Percentiles rank a stretch among this genome's conserved stretches.
phyloP scores from a whole-genome alignment of 64 coral and sea anemone genomes.

The Stylophora pistillata region DNA sequence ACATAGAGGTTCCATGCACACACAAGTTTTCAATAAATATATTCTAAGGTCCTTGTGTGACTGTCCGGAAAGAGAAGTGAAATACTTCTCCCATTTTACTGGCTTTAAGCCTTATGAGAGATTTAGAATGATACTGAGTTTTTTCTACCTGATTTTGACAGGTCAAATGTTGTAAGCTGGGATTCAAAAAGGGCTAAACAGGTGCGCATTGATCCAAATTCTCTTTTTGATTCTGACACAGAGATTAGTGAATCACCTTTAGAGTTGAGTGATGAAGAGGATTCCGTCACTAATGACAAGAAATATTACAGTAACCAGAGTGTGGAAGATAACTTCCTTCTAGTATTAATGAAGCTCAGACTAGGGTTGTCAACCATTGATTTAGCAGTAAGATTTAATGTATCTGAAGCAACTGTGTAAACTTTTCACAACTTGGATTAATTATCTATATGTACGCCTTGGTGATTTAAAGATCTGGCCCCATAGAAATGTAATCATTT shows the following conservation, averaged over 20 bases:
- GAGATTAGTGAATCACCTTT: conserved; percentile 4
- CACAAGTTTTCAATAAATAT: conserved; percentile 48
- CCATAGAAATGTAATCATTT: conserved; percentile 50
- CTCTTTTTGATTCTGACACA: conserved; percentile 40
- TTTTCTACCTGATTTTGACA: conserved; percentile 46
- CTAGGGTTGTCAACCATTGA: conserved; percentile 42
- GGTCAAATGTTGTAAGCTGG: conserved; percentile 21
- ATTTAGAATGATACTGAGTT: conserved; percentile 49
- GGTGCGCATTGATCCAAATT: neutral
- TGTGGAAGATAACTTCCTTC: conserved; percentile 46
- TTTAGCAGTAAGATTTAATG: conserved; percentile 36
- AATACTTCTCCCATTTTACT: conserved; percentile 45
- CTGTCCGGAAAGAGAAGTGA: conserved; percentile 12
- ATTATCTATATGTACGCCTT: conserved; percentile 44
- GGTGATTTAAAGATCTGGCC: conserved; percentile 62
- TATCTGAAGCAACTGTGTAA: conserved; percentile 29
- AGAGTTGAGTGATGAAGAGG: conserved; percentile 23
- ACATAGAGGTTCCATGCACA: conserved; percentile 12
- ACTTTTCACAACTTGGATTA: conserved; percentile 47
- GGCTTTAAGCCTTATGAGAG: conserved; percentile 40
- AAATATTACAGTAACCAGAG: conserved; percentile 4
- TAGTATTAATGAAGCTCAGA: conserved; percentile 51
- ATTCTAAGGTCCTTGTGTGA: conserved; percentile 14
- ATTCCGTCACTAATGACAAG: neutral
- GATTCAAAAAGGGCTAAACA: conserved; percentile 17